Conservation (phyloP, 2,113 vertebrate species). For the Suricata suricatta region DNA sequence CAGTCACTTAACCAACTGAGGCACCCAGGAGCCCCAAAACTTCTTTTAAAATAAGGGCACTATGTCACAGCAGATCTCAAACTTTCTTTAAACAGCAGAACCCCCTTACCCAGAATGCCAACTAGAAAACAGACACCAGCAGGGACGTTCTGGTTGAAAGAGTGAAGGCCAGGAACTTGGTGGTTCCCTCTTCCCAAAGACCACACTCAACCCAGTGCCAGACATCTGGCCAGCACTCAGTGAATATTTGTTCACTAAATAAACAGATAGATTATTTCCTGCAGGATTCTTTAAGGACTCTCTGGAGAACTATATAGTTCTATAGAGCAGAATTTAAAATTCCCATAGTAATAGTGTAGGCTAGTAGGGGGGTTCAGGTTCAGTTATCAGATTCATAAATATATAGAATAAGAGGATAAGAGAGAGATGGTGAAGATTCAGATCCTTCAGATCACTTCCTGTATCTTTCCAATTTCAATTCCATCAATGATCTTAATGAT, state of each 20-base stretch:
- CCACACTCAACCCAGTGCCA: conserved; percentile 1
- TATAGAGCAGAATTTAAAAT: conserved; percentile 1
- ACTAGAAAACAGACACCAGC: neutral
- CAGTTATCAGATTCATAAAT: neutral
- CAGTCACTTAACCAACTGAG: too few species aligned
- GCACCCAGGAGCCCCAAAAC: too few species aligned
- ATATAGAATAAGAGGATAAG: neutral
- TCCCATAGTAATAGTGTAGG: neutral
- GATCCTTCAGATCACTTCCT: neutral
- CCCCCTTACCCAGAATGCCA: neutral
- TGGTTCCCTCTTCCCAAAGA: conserved; percentile 12
- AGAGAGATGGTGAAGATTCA: neutral
- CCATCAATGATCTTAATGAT: neutral
- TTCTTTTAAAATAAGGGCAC: neutral
- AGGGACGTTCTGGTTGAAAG: neutral
- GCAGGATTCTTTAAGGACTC: conserved; percentile 36
- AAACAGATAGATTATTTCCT: conserved; percentile 61
- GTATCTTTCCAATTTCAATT: neutral
- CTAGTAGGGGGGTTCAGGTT: neutral
- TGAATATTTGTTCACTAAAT: conserved; percentile 54
- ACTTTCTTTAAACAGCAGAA: neutral
- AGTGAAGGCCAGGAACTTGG: neutral
- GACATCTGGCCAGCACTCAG: conserved; percentile 50
- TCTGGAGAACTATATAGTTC: neutral
- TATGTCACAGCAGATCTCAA: neutral